Conservation (phyloP, 2,113 vertebrate species). For the Bettongia penicillata region DNA sequence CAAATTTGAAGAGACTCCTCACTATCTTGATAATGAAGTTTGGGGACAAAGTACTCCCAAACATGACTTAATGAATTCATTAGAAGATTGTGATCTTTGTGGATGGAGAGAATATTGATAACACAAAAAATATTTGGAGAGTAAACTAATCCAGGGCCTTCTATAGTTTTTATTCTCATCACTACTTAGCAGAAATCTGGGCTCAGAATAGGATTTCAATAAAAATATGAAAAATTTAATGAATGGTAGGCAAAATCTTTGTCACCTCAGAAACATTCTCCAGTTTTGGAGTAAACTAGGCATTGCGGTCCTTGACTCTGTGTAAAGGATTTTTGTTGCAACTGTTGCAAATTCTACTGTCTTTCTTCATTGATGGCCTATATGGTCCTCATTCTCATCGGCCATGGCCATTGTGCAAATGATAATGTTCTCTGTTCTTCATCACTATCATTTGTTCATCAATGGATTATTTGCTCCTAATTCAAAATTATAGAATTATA, state of each 20-base stretch:
- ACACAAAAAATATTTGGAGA: neutral
- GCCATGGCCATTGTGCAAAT: neutral
- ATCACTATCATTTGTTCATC: neutral
- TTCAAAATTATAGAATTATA: slow-evolving; percentile 10
- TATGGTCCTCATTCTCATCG: neutral
- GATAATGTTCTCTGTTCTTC: neutral
- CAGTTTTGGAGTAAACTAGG: neutral
- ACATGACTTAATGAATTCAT: no score
- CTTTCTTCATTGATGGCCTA: neutral
- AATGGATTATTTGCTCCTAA: slow-evolving; percentile 1
- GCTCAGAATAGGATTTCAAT: neutral
- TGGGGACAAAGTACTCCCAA: no score
- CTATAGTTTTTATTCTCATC: neutral
- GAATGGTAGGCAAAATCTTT: neutral
- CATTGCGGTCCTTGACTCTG: neutral
- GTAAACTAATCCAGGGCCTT: neutral
- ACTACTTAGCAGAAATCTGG: neutral
- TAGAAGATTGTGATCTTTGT: no score
- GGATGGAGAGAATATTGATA: no score
- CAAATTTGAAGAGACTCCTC: neutral
- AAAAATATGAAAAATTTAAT: neutral
- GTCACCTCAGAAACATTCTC: neutral
- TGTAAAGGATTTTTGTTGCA: neutral
- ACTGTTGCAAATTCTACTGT: neutral
- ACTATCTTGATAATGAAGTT: no score